Base-by-base conservation (phyloP, 1,140 invertebrate genomes). In the Eupristina koningsbergeri region DNA sequence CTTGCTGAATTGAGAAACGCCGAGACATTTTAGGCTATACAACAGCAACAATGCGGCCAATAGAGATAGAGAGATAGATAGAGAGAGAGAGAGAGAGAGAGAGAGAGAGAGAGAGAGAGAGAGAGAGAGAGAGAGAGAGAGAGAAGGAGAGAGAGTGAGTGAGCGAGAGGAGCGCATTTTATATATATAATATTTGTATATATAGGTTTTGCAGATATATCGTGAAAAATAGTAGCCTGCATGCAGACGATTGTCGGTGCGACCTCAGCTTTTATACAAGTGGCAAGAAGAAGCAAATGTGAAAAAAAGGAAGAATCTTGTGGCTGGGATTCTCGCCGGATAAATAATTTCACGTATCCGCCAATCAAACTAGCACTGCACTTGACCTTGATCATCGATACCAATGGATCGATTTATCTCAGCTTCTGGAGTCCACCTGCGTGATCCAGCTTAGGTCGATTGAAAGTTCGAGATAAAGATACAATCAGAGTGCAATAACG, bases 181-280 rank as follows among this genome's bases (percentile, higher is more conserved):
- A n/a, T n/a, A n/a, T n/a, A 41, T 31, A 39, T 61, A n/a, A 7
- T 39, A 17, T 22, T 1, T 26, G 53, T 15, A 39, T 9, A 58
- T 36, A 22, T 41, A 47, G 80, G 80, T 29, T 29, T n/a, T 29
- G 80, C 80, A 81, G 80, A 81, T 81, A 71, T 75, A 63, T 81
- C 8, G 80, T 71, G 80, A 81, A 81, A 81, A 74, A 74, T 80
- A 80, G 79, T 67, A 80, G 78, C 63, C 64, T 64, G 64, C 78
- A 80, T 80, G 15, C 36, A 69, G 63, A 8, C 75, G 50, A 53
- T 9, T 19, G 36, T 15, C 61, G 7, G 29, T 26, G 63, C 78
- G 78, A 61, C 77, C 64, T 41, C 78, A 64, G 78, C 63, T 41
- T 69, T 63, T 50, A 73, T n/a, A 81, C 79, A 71, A 50, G 69